A percentile compares a stretch with the other conserved stretches of the same genome.
These are phyloP conservation scores for Ricordea florida DNA, from an alignment of 92 coral and sea anemone genomes.

Conservation along the genomic window DNA sequence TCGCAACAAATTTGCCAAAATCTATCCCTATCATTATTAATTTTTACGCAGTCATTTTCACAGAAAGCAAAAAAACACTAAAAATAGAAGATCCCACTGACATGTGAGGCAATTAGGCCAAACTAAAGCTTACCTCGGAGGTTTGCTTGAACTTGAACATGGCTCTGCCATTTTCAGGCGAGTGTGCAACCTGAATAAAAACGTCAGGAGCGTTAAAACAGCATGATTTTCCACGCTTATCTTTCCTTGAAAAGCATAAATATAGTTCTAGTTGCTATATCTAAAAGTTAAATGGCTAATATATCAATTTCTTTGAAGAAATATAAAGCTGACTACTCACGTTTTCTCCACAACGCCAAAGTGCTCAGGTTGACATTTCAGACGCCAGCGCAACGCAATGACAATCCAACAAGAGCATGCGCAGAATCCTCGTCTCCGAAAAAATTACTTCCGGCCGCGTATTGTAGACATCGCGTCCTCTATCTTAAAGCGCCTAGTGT, in stretches of 20 bases:
- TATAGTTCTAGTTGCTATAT: conserved; percentile 29
- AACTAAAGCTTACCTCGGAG: conserved; percentile 31
- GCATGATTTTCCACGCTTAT: conserved; percentile 24
- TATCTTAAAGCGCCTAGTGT: conserved; percentile 16
- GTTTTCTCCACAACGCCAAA: conserved; percentile 27
- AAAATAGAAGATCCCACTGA: conserved; percentile 14
- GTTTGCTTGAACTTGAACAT: conserved; percentile 27
- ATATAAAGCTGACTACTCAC: conserved; percentile 24
- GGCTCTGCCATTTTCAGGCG: conserved; percentile 35
- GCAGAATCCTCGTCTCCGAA: neutral
- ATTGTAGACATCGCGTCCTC: conserved; percentile 22
- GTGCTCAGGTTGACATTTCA: neutral
- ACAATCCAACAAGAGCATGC: neutral
- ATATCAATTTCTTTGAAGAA: conserved; percentile 22
- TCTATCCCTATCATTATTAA: neutral
- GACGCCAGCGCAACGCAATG: conserved; percentile 7
- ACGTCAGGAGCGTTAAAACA: conserved; percentile 6
- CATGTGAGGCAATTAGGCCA: conserved; percentile 21
- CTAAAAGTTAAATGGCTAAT: conserved; percentile 4
- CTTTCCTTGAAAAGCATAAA: conserved; percentile 16
- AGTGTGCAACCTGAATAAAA: conserved; percentile 26
- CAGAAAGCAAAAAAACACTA: conserved; percentile 5
- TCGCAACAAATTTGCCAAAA: conserved; percentile 34
- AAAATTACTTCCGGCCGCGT: conserved; percentile 36
- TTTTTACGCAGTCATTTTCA: neutral